These are phyloP conservation scores for Rallus limicola DNA, from an alignment of 2,113 vertebrate species.

Conservation along the genomic window DNA sequence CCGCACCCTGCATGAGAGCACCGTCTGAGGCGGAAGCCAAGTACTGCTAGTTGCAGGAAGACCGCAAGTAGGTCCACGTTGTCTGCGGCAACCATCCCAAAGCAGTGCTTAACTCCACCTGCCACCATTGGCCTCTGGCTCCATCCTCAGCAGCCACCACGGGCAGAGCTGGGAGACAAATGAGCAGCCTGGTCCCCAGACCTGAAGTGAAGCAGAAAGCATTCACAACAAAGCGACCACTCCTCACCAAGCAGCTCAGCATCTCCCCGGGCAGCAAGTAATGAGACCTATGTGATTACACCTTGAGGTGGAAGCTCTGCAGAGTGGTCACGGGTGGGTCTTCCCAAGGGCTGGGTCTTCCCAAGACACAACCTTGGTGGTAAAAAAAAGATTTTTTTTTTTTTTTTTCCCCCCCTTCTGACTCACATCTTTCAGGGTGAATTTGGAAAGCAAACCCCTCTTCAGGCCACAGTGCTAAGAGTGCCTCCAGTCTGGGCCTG, in stretches of 20 bases:
- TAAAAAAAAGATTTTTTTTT: no score
- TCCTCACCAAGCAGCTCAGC: not conserved
- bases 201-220: not conserved
- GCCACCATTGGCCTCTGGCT: not conserved
- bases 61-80: not conserved
- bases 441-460: not conserved
- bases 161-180: not conserved
- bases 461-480: not conserved
- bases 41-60: not conserved
- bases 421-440: not conserved
- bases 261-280: not conserved
- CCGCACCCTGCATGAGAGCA: not conserved
- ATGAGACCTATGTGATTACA: fast-evolving
- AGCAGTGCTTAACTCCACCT: not conserved
- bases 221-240: fast-evolving
- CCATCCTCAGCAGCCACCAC: fast-evolving
- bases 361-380: not conserved
- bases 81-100: not conserved
- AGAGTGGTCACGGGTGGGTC: not conserved
- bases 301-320: not conserved
- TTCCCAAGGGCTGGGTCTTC: not conserved
- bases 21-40: fast-evolving
- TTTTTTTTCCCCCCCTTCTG: not conserved
- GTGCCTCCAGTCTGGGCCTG: not conserved
- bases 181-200: not conserved